Conservation (phyloP, 2,888 invertebrate species). For the Campaea margaritaria region DNA sequence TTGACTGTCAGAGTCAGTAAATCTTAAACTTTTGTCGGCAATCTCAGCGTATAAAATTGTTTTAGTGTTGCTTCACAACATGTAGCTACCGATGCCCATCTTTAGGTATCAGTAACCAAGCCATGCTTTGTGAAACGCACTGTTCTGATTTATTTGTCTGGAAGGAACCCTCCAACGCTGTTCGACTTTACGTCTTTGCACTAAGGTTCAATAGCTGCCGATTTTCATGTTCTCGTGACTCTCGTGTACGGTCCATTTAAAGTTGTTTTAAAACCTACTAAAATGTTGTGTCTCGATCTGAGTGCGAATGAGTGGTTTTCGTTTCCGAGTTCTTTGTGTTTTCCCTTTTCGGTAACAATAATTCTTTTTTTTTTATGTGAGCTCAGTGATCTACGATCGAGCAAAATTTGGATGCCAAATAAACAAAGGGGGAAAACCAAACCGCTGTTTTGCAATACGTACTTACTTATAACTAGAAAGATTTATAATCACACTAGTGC, state of each 20-base stretch:
- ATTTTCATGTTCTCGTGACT: constrained; percentile 2
- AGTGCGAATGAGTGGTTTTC: constrained; percentile 40
- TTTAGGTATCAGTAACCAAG: constrained; percentile 54
- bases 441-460: no score
- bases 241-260: constrained; percentile 28
- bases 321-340: constrained; percentile 36
- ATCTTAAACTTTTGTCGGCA: constrained; percentile 75
- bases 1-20: constrained; percentile 63
- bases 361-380: constrained; percentile 24
- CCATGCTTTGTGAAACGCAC: constrained; percentile 72
- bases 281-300: constrained; percentile 38
- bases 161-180: constrained; percentile 13
- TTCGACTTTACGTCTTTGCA: constrained; percentile 25
- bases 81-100: constrained; percentile 68
- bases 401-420: background rate
- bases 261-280: constrained; percentile 32
- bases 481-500: no score
- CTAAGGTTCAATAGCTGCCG: constrained; percentile 14
- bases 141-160: constrained; percentile 76
- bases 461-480: no score
- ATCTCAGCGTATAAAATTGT: constrained; percentile 73
- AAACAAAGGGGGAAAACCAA: background rate
- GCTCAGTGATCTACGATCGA: constrained; percentile 9
- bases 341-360: constrained; percentile 35
- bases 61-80: constrained; percentile 63